These are phyloP conservation scores for Trichogramma dendrolimi DNA, from an alignment of 2,888 invertebrate species.

Conservation along the genomic window DNA sequence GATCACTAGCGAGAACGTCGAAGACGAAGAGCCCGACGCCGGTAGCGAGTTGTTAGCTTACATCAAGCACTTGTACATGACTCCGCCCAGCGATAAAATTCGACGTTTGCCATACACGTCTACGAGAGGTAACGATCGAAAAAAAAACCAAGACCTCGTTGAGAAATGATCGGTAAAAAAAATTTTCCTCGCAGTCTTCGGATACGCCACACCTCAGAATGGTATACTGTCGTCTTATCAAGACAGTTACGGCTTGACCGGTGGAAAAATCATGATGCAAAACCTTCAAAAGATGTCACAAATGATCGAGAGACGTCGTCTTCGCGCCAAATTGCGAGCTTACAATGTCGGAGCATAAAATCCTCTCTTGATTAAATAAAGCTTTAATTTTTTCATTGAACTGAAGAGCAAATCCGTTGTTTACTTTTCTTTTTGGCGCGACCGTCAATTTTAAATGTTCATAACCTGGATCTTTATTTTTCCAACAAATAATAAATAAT, in stretches of 20 bases:
- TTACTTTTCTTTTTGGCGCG: background rate
- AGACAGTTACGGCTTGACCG: slow-evolving; percentile 38
- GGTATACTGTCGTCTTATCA: slow-evolving; percentile 39
- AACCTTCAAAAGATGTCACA: slow-evolving; percentile 15
- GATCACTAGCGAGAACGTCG: background rate
- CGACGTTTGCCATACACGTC: slow-evolving; percentile 35
- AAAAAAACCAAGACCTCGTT: no score
- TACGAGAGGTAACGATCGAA: slow-evolving; percentile 35
- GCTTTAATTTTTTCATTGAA: background rate
- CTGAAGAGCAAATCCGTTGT: background rate
- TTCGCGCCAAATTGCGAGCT: no score
- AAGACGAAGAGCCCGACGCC: slow-evolving; percentile 21
- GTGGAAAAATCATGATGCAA: slow-evolving; percentile 36
- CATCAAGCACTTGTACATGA: slow-evolving; percentile 34
- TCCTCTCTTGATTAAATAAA: no score
- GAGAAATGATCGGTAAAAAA: background rate
- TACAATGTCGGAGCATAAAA: no score
- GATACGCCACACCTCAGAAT: slow-evolving; percentile 36
- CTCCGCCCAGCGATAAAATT: slow-evolving; percentile 33
- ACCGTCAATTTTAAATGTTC: slow-evolving; percentile 14
- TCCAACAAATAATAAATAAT: no score
- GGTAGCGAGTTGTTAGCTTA: slow-evolving; percentile 36
- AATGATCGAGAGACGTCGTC: no score
- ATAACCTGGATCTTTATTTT: background rate
- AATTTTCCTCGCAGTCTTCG: slow-evolving; percentile 34